Evolutionary conservation across 2,797 vertebrate genomes (phyloP), one percentile per base, ranked within the genome.

Genomic region (Sebastiscus albofasciatus): DNA sequence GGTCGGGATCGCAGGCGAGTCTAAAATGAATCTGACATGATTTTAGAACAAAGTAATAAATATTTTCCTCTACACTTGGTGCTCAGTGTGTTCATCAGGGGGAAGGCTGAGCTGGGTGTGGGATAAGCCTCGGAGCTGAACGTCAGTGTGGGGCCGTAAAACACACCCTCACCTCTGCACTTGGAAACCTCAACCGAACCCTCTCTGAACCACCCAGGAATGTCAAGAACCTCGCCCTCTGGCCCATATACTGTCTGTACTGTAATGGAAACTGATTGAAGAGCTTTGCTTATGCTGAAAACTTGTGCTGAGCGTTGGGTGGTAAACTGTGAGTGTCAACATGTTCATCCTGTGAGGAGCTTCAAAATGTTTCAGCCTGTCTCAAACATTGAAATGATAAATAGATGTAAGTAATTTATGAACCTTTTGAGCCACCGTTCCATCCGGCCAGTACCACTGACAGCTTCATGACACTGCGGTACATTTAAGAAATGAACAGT

Each of bases 201-300:
- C 29, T 87, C 31, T 67, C 71, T 92, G 93, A 92, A 88, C 78
- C 80, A 85, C 24, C 66, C 24, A 87, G 83, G 86, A 90, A 90
- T 93, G 77, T 83, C 18, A 86, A 65, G 58, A 80, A 85, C 79
- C 79, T 81, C n/a, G 10, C 87, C 90, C 85, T 74, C 67, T 79
- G 80, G 82, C 46, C 74, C 31, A 67, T 88, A 70, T 79, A 78
- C 73, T 34, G 29, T 20, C 46, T 54, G 18, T 42, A 42, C 14
- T 42, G 16, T 46, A 8, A 42, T 42, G 39, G 39, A 42, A 42
- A 46, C 42, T 0, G 42, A 46, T 46, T 46, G 42, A 46, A 46
- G 16, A 46, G 42, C 42, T 18, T 18, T 55, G 16, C 22, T 26
- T 20, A 2, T 4, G 9, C 5, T 27, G 16, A 64, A 58, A 60